Percentiles rank a stretch among this genome's conserved stretches.
These are phyloP conservation scores for Cephonodes hylas DNA, from an alignment of 2,888 invertebrate genomes.

Conservation along the genomic window DNA sequence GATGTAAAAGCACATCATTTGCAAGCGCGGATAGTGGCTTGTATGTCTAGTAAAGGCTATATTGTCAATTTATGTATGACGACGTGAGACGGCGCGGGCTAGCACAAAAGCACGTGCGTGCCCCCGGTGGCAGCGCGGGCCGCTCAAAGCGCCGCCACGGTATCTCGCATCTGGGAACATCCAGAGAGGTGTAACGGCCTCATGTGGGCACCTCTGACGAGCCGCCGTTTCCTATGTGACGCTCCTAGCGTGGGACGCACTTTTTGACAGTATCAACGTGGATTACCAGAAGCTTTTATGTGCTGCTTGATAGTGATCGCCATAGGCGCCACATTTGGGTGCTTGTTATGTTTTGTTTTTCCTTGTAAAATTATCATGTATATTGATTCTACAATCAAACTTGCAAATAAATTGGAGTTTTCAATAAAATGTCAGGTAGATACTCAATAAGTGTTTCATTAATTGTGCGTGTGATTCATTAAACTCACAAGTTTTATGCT, in stretches of 20 bases:
- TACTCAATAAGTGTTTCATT: too few species aligned
- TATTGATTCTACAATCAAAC: too few species aligned
- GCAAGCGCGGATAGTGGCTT: slow-evolving; percentile 37
- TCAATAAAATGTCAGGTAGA: too few species aligned
- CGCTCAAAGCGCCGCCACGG: slow-evolving; percentile 55
- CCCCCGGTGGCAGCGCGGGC: slow-evolving; percentile 58
- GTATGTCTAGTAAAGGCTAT: slow-evolving; percentile 50
- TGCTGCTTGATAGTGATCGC: slow-evolving; percentile 40
- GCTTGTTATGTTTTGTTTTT: slow-evolving; percentile 20
- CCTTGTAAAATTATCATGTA: neutral
- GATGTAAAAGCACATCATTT: slow-evolving; percentile 39
- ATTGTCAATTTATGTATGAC: slow-evolving; percentile 69
- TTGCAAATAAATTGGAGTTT: too few species aligned
- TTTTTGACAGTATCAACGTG: slow-evolving; percentile 60
- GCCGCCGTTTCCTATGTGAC: slow-evolving; percentile 62
- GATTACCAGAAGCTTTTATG: slow-evolving; percentile 55
- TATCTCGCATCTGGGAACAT: slow-evolving; percentile 61
- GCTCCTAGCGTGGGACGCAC: slow-evolving; percentile 60
- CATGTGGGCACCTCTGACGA: slow-evolving; percentile 72
- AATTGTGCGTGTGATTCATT: too few species aligned
- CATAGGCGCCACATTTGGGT: slow-evolving; percentile 50
- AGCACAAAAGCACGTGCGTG: slow-evolving; percentile 75
- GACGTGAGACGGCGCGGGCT: slow-evolving; percentile 65
- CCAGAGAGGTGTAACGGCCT: slow-evolving; percentile 72
- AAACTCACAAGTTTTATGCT: too few species aligned